Evolutionary conservation across 2,113 vertebrate genomes (phyloP).

Genomic region (Morone saxatilis): DNA sequence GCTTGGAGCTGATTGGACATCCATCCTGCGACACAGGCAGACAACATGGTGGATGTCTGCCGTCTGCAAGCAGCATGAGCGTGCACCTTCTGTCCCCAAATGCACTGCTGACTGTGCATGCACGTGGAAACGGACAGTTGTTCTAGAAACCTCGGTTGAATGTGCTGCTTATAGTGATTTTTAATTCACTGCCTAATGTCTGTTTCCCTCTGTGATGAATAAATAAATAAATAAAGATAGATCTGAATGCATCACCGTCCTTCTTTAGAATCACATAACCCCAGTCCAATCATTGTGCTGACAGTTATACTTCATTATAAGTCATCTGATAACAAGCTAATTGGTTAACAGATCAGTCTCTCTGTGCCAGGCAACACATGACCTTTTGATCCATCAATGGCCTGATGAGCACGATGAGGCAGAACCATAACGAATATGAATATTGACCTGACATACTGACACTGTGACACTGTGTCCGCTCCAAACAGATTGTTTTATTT

Average conservation of each 20-base stretch:
- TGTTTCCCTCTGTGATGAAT: not conserved
- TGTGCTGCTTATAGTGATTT: not conserved
- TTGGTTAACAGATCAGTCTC: not conserved
- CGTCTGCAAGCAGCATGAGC: not conserved
- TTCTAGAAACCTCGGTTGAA: too few relatives aligned
- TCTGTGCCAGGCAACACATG: not conserved
- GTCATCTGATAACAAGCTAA: conserved; percentile 4
- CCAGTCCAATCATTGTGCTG: not conserved
- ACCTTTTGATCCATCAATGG: conserved; percentile 25
- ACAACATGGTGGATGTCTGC: conserved; percentile 45
- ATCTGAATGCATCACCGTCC: too few relatives aligned
- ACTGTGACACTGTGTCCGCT: not conserved
- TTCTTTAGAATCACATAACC: not conserved
- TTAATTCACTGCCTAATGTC: not conserved
- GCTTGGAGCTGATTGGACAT: conserved; percentile 11
- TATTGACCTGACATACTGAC: not conserved
- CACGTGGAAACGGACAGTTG: not conserved
- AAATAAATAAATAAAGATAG: too few relatives aligned
- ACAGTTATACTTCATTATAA: not conserved
- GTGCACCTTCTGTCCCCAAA: not conserved
- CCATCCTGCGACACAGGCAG: not conserved
- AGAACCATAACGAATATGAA: not conserved
- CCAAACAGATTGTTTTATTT: not conserved
- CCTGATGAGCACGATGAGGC: not conserved
- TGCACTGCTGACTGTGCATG: too few relatives aligned